Base-by-base conservation (phyloP, 2,113 vertebrate genomes). In the Oriolus oriolus region DNA sequence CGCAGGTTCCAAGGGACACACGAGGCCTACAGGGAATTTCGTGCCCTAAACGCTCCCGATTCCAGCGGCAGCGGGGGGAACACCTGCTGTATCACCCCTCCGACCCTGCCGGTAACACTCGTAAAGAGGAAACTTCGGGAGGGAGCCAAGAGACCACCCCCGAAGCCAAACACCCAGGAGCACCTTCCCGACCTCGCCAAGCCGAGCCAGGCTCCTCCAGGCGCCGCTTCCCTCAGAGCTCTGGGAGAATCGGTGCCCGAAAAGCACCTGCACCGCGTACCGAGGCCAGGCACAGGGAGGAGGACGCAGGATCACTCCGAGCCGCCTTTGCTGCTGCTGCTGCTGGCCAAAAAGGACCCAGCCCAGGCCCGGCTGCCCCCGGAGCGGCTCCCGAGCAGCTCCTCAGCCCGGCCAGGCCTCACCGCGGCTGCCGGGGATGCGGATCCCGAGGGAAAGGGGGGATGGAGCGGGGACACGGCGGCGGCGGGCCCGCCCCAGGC, bases 351-450 rank as follows among this genome's bases (percentile, higher is more conserved):
- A 77, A 65, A 45, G 50, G 35, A 92, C 23, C 61, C 78, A 50
- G 85, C 49, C 82, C 94, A 88, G 94, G 95, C 96, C 95, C 64
- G 47, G 87, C 89, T 84, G 91, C 75, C 26, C 33, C 64, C 82
- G 88, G 68, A 93, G 88, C 74, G 6, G 88, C 76, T 77, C 30
- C 13, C 31, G 41, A 45, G 84, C 77, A 89, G n/a, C 84, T 84
- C 90, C 68, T 76, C 35, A 87, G 73, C 75, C 73, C 59, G 42
- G 75, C 70, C 93, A 96, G 96, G 96, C 96, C 96, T 76, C 49
- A 75, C 57, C 75, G 75, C 93, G 85, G 76, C 63, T 89, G 44
- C 75, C 86, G 42, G 47, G 69, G 89, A 82, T 70, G 91, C 69
- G 8, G 87, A 65, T 89, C 87, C 87, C 87, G 23, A 50, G 69